Conservation (phyloP, 1,140 invertebrate species). For the Ceratina japonica region DNA sequence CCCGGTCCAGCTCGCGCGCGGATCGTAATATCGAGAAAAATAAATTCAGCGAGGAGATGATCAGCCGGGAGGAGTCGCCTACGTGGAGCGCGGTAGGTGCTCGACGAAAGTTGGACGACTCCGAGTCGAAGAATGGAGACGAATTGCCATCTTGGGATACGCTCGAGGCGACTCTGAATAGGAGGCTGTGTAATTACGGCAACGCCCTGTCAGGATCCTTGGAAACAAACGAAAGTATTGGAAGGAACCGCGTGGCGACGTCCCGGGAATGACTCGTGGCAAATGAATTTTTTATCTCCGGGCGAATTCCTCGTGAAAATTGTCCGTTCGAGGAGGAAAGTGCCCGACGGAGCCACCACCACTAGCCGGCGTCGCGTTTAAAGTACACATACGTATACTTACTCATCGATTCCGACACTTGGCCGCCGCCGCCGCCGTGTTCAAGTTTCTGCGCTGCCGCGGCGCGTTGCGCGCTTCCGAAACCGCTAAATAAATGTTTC, state of each 20-base stretch:
- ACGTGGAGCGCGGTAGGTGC: constrained; percentile 61
- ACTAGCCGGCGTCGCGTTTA: background rate
- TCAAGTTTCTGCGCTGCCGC: background rate
- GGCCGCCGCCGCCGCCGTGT: background rate
- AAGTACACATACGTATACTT: background rate
- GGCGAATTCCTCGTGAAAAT: background rate
- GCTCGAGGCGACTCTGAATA: constrained; percentile 65
- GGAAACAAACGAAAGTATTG: constrained; percentile 12
- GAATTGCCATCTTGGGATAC: constrained; percentile 67
- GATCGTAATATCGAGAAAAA: constrained; percentile 59
- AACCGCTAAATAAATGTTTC: constrained; percentile 6
- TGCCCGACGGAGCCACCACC: background rate
- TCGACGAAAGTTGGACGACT: constrained; percentile 44
- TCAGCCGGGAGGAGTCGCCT: constrained; percentile 66
- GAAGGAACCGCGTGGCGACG: background rate
- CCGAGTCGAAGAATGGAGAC: constrained; percentile 52
- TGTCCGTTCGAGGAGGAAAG: background rate
- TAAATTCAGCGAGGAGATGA: constrained; percentile 60
- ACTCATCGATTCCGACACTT: background rate
- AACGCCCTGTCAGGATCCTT: constrained; percentile 16
- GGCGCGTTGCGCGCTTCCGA: background rate
- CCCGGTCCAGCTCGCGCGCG: constrained; percentile 61
- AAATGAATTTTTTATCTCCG: constrained; percentile 17
- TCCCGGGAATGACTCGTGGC: constrained; percentile 3
- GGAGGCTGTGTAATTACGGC: constrained; percentile 63